Conservation (phyloP, 1,140 invertebrate species). For the Reticulitermes speratus region DNA sequence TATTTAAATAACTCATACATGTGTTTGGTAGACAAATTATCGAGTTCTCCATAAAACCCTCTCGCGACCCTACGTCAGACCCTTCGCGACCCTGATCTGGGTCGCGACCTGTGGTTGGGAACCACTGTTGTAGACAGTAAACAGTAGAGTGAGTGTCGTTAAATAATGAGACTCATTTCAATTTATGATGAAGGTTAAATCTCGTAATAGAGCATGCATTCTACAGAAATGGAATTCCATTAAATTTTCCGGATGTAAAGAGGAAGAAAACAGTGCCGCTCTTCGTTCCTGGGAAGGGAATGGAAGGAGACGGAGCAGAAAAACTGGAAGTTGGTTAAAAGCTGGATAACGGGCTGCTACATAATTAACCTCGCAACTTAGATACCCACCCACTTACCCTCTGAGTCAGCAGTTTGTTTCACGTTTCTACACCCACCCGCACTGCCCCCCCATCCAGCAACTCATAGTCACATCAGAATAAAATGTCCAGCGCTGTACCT, state of each 20-base stretch:
- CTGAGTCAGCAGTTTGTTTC: conserved; percentile 5
- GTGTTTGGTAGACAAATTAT: too few species aligned
- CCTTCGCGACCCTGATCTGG: too few species aligned
- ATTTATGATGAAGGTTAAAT: neutral
- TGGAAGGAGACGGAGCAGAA: neutral
- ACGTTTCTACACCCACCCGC: neutral
- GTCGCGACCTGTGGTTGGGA: too few species aligned
- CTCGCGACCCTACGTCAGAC: too few species aligned
- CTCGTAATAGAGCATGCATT: neutral
- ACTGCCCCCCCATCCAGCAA: neutral
- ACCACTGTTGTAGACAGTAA: too few species aligned
- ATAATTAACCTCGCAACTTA: neutral
- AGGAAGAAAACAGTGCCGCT: neutral
- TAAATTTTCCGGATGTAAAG: neutral
- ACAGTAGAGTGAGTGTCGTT: too few species aligned
- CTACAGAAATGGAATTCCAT: neutral
- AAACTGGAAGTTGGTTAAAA: neutral
- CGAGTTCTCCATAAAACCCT: too few species aligned
- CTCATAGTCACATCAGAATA: neutral
- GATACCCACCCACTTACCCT: neutral
- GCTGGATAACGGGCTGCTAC: neutral
- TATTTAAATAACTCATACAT: too few species aligned
- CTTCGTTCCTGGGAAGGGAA: neutral
- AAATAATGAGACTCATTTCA: too few species aligned
- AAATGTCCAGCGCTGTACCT: neutral